Evolutionary conservation across 2,113 vertebrate species (phyloP).

Genomic region (Ophiodon elongatus): DNA sequence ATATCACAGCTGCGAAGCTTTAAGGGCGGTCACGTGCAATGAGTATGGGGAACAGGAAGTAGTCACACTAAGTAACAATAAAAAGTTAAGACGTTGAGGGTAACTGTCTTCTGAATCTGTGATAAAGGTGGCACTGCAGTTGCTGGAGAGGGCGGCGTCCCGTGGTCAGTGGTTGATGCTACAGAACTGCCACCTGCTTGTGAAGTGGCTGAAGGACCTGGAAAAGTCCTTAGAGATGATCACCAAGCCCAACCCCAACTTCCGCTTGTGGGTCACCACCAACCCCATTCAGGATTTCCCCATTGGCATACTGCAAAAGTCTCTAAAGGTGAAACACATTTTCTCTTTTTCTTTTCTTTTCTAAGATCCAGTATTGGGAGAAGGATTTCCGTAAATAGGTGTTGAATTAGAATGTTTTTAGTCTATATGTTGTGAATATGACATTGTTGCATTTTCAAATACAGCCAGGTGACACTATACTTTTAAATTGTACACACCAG

Average conservation of each 20-base stretch:
- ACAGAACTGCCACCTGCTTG: constrained; percentile 96
- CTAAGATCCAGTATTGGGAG: background rate
- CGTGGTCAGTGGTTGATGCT: constrained; percentile 95
- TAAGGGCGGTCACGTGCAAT: background rate
- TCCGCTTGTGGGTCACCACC: constrained; percentile 97
- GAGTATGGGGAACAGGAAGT: background rate
- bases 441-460: constrained; percentile 2
- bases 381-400: background rate
- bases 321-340: constrained; percentile 88
- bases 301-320: constrained; percentile 94
- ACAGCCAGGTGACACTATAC: background rate
- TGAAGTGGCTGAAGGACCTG: constrained; percentile 92
- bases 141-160: constrained; percentile 87
- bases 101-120: constrained; percentile 13
- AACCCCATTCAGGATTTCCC: constrained; percentile 94
- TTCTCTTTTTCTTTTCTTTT: constrained; percentile 3
- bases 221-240: constrained; percentile 94
- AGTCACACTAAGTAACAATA: background rate
- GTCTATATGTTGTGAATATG: background rate
- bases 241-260: constrained; percentile 88
- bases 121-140: constrained; percentile 90
- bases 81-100: background rate
- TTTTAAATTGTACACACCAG: background rate
- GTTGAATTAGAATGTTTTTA: background rate
- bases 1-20: background rate